Base-by-base conservation (phyloP, 1,140 invertebrate genomes). In the Mylabris phalerata region DNA sequence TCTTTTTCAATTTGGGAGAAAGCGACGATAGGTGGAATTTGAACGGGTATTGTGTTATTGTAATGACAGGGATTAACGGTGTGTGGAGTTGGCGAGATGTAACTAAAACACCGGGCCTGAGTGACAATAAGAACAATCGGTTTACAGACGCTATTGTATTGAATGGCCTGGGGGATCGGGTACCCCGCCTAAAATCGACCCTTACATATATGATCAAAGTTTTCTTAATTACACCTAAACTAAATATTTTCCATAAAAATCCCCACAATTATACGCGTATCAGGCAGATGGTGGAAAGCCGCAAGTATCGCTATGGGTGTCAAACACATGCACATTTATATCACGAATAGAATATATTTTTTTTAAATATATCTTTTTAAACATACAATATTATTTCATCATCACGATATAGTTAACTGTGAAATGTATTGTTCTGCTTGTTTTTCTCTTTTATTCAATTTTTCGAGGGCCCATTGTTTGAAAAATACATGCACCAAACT, bases 111-210 rank as follows among this genome's bases (percentile, higher is more conserved):
- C 51, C 52, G 55, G 59, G 56, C 62, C 56, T 27, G 52, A 55
- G 62, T 55, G 62, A 64, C 64, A 64, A 68, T 58, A 63, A 68
- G 62, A 66, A 67, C 66, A 70, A 70, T 70, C 59, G 64, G 59
- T 62, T 60, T 45, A 57, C 39, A 48, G 56, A 25, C 48, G 39
- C 64, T 59, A 68, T 70, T 70, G 68, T 68, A 56, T 63, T 49
- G 24, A 40, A 26, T 46, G 57, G 61, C 64, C 60, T 48, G 59
- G 54, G 61, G 64, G 51, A 46, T 50, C 19, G 24, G n/a, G 32
- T 19, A 38, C 48, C 57, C 57, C 66, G 61, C 66, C 64, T 64
- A 39, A 56, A 50, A 55, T 50, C 57, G 59, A 50, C 47, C 32
- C 32, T 32, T 5, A 49, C 48, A 48, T 47, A 46, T 55, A 43